Evolutionary conservation across 2,888 invertebrate genomes (phyloP), one percentile per base, ranked within the genome.

Genomic region (Lymantria monacha): DNA sequence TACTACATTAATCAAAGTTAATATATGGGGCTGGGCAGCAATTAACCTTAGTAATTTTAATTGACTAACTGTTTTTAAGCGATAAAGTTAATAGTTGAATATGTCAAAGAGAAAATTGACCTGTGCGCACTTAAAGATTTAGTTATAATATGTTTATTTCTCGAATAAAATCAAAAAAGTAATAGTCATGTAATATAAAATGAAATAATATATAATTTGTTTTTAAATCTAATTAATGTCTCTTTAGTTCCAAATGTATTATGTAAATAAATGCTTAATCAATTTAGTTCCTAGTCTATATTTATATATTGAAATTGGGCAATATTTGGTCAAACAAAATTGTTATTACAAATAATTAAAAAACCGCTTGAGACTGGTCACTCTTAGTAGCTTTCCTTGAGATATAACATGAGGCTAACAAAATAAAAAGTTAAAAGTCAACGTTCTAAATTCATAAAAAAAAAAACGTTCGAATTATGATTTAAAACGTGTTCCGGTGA

Each of bases 401-500:
- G 33, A 30, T 46, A 55, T 53, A 63, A 55, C 49, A 61, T 51
- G 40, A 55, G 43, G 31, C 51, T 48, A 51, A 55, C 49, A 68
- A 70, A 74, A 70, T 67, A 74, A 81, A 74, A 79, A 74, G 72
- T 74, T 66, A 76, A 82, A 85, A 87, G 85, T 82, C 82, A 80
- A 87, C 82, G 89, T 85, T 87, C 89, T 80, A 88, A 85, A 88
- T 87, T 88, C 49, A 53, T 79, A 83, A 88, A 87, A 86, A 86
- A 65, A 55, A 86, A 86, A 65, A 55, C 83, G 87, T 84, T 87
- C 87, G 85, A 89, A 90, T 87, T 91, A 90, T 90, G 89, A 90
- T 91, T 90, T 89, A 87, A 89, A 91, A 91, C 91, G 86, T 90
- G 91, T 91, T 91, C 89, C 85, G 88, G 90, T 85, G 89, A 90